Evolutionary conservation across 2,888 invertebrate genomes (phyloP).

Genomic region (Pterobdella sp.): DNA sequence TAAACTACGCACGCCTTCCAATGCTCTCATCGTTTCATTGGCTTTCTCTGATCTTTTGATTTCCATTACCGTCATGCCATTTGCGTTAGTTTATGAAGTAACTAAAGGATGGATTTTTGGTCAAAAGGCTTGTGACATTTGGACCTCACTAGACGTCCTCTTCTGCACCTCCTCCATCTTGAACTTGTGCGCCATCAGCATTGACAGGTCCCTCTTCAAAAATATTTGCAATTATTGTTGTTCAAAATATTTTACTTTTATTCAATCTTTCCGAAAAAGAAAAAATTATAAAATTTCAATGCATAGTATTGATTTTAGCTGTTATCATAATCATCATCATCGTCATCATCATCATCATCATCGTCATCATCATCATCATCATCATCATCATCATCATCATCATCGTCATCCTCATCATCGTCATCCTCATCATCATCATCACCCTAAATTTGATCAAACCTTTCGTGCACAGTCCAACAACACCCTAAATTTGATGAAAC

Average conservation of each 20-base stretch:
- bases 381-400: constrained; percentile 31
- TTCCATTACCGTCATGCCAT: constrained; percentile 55
- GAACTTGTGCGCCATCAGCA: constrained; percentile 27
- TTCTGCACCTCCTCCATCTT: constrained; percentile 55
- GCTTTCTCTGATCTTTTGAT: constrained; percentile 56
- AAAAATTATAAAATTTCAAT: no score
- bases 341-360: constrained; percentile 34
- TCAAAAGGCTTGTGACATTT: constrained; percentile 52
- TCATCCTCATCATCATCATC: constrained; percentile 24
- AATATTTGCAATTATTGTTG: background rate
- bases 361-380: constrained; percentile 32
- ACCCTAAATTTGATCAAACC: constrained; percentile 26
- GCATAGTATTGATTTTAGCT: no score
- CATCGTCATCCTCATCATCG: constrained; percentile 29
- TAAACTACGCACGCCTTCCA: constrained; percentile 52
- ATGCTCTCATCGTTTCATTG: constrained; percentile 43
- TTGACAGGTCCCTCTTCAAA: constrained; percentile 10
- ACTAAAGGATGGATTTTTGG: constrained; percentile 47
- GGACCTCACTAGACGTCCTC: constrained; percentile 55
- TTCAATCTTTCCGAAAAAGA: no score
- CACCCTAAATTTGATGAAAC: no score
- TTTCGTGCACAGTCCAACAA: no score
- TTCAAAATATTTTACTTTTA: no score
- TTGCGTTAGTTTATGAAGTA: constrained; percentile 51
- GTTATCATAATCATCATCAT: constrained; percentile 34